These are phyloP conservation scores for Caenorhabditis becei DNA, from an alignment of 2,888 invertebrate genomes.

Conservation along the genomic window DNA sequence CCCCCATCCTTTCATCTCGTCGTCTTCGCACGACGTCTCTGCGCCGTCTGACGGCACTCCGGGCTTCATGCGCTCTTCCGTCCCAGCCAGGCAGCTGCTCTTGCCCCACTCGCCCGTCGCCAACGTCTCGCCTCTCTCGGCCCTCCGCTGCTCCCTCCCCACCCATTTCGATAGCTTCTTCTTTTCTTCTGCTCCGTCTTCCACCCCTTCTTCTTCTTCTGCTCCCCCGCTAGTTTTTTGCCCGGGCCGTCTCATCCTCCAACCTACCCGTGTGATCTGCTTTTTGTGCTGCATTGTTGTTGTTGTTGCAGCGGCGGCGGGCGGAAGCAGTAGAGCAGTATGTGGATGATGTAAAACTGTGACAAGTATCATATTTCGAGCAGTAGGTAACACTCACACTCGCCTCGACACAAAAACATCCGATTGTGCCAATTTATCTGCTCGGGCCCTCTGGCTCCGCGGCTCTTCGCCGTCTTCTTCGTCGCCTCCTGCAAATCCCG, in stretches of 20 bases:
- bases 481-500: conserved; percentile 39
- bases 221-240: conserved; percentile 23
- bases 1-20: conserved; percentile 12
- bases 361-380: conserved; percentile 60
- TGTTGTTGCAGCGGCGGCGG: conserved; percentile 39
- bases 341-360: conserved; percentile 52
- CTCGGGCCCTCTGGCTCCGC: background rate
- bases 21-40: conserved; percentile 24
- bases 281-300: conserved; percentile 42
- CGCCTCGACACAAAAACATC: conserved; percentile 30
- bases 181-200: conserved; percentile 15
- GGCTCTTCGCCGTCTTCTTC: conserved; percentile 2
- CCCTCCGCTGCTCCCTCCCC: conserved; percentile 32
- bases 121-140: conserved; percentile 18
- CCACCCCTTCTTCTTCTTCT: conserved; percentile 28
- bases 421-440: conserved; percentile 47
- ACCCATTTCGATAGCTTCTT: conserved; percentile 53
- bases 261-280: conserved; percentile 42
- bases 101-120: conserved; percentile 44
- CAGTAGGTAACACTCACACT: conserved; percentile 35
- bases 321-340: conserved; percentile 7
- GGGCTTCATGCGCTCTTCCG: conserved; percentile 31
- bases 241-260: conserved; percentile 3
- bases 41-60: conserved; percentile 26
- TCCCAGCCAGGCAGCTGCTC: conserved; percentile 44